Conservation (phyloP, 2,888 invertebrate genomes). For the Cecidostiba fungosa region DNA sequence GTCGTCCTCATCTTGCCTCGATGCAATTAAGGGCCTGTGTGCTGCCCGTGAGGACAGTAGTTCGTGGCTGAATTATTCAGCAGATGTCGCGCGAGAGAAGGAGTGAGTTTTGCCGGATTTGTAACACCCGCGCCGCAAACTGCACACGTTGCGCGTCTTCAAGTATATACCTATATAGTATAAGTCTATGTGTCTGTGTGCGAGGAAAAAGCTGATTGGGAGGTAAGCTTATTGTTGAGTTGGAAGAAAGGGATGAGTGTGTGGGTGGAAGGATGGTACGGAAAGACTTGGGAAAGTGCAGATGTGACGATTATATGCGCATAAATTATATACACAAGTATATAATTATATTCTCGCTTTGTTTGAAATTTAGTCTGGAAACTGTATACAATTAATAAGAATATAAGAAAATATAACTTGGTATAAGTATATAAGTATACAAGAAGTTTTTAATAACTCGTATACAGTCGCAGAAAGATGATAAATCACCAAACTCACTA, state of each 20-base stretch:
- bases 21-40: constrained; percentile 72
- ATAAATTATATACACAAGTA: not conserved
- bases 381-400: no score
- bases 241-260: not conserved
- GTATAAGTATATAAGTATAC: not conserved
- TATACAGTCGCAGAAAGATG: not conserved
- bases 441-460: not conserved
- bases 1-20: constrained; percentile 28
- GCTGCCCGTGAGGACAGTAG: constrained; percentile 71
- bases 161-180: not conserved
- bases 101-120: constrained; percentile 74
- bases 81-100: constrained; percentile 71
- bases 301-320: not conserved
- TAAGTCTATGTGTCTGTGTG: not conserved
- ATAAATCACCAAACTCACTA: constrained; percentile 15
- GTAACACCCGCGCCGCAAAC: constrained; percentile 74
- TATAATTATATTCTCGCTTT: no score
- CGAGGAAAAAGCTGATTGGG: constrained; percentile 1
- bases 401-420: not conserved
- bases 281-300: constrained; percentile 10
- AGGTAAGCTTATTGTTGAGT: not conserved
- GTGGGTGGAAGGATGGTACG: not conserved
- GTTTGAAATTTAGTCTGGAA: no score
- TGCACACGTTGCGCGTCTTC: not conserved
- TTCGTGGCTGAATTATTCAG: constrained; percentile 78